Evolutionary conservation across 2,888 invertebrate species (phyloP).

Genomic region (Xestia c-nigrum): DNA sequence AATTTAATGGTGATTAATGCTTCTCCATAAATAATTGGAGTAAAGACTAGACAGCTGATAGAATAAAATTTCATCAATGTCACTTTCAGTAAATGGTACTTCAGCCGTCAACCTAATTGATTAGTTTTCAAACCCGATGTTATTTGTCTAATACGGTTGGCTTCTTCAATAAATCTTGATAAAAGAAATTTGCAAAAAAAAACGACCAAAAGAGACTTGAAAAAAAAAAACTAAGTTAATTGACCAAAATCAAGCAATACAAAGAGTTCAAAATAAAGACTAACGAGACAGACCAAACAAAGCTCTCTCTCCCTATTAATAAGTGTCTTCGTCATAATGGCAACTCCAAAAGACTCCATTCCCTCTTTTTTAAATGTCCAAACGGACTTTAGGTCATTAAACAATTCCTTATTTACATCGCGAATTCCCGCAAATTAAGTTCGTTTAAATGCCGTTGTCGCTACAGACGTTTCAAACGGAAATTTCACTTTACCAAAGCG

Average conservation of each 20-base stretch:
- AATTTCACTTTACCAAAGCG: slow-evolving; percentile 67
- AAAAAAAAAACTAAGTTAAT: slow-evolving; percentile 11
- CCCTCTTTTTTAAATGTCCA: slow-evolving; percentile 67
- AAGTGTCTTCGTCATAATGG: slow-evolving; percentile 61
- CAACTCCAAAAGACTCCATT: slow-evolving; percentile 54
- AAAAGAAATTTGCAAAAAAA: background rate
- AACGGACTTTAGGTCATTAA: slow-evolving; percentile 71
- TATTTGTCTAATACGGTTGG: background rate
- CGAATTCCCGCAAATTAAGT: slow-evolving; percentile 75
- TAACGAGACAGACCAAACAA: slow-evolving; percentile 38
- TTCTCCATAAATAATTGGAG: background rate
- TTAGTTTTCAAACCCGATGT: background rate
- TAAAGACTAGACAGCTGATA: background rate
- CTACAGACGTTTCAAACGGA: slow-evolving; percentile 65
- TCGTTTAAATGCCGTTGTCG: slow-evolving; percentile 69
- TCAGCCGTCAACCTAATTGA: background rate
- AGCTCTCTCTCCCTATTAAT: slow-evolving; percentile 52
- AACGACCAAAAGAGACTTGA: background rate
- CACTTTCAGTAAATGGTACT: background rate
- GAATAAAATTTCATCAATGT: background rate
- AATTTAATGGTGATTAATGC: background rate
- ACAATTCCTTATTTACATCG: slow-evolving; percentile 75
- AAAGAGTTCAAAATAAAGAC: slow-evolving; percentile 38
- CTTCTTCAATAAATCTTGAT: background rate
- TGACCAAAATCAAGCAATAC: slow-evolving; percentile 16